Evolutionary conservation across 2,888 invertebrate genomes (phyloP).

Genomic region (Clusia tigrina): DNA sequence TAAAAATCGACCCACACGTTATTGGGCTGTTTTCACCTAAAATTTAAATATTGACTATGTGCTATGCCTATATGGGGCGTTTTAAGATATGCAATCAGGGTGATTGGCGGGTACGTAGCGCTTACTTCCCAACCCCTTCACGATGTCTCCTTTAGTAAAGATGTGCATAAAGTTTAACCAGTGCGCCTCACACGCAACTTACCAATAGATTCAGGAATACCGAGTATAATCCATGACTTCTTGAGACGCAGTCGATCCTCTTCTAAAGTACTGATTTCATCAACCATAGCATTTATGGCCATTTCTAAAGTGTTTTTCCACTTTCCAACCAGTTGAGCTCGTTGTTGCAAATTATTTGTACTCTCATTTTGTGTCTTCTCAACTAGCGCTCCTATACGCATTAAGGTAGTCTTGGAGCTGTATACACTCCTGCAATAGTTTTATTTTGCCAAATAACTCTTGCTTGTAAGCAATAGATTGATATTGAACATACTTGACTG

Average conservation of each 20-base stretch:
- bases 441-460: neutral
- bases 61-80: no score
- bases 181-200: conserved; percentile 14
- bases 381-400: conserved; percentile 71
- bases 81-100: no score
- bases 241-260: conserved; percentile 74
- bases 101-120: no score
- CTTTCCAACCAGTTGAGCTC: conserved; percentile 74
- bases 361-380: conserved; percentile 76
- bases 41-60: no score
- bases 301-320: conserved; percentile 81
- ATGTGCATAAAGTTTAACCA: neutral
- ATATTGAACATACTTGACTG: conserved; percentile 66
- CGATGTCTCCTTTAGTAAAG: neutral
- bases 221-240: conserved; percentile 72
- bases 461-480: neutral
- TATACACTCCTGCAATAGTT: conserved; percentile 67
- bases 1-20: no score
- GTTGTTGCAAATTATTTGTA: conserved; percentile 71
- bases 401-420: conserved; percentile 72
- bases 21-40: no score
- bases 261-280: conserved; percentile 76
- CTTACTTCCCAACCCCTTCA: no score
- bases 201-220: conserved; percentile 77
- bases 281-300: conserved; percentile 72